phyloP scores from a whole-genome alignment of 2,888 invertebrate genomes.

The Sturmia bella region DNA sequence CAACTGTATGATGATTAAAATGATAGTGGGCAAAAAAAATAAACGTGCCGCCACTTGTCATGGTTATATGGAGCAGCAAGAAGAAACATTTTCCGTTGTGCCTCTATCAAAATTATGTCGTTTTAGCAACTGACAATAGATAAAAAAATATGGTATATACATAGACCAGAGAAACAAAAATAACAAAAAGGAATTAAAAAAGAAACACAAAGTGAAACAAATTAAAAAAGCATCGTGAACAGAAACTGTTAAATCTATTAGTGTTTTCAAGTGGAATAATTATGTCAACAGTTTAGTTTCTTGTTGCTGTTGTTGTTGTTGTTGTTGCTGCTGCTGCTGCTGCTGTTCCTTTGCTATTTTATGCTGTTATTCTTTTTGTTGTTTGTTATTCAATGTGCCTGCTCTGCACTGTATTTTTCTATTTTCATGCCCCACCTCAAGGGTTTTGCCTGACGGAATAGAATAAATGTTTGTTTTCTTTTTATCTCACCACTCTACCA shows the following conservation, averaged over 20 bases:
- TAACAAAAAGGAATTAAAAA: conserved; percentile 6
- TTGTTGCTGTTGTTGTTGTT: conserved; percentile 11
- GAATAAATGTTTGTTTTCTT: conserved; percentile 24
- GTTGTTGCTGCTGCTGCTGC: conserved; percentile 16
- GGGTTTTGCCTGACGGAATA: conserved; percentile 48
- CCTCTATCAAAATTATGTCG: conserved; percentile 22
- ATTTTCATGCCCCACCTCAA: conserved; percentile 31
- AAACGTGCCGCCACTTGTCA: conserved; percentile 10
- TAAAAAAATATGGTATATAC: conserved; percentile 36
- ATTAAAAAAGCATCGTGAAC: conserved; percentile 1
- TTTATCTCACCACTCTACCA: neutral
- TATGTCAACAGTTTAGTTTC: conserved; percentile 61
- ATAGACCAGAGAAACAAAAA: conserved; percentile 44
- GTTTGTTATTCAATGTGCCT: neutral
- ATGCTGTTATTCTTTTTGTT: conserved; percentile 5
- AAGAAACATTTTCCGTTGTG: conserved; percentile 9
- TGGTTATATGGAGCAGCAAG: conserved; percentile 8
- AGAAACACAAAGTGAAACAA: neutral
- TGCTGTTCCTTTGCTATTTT: conserved; percentile 31
- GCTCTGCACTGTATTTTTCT: conserved; percentile 8
- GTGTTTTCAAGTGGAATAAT: conserved; percentile 64
- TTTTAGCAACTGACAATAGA: conserved; percentile 37
- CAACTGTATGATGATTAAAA: conserved; percentile 36
- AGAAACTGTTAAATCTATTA: conserved; percentile 59
- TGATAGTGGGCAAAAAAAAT: neutral